A percentile compares a stretch with the other conserved stretches of the same genome.
These are phyloP conservation scores for Syngnathus scovelli DNA, from an alignment of 2,113 vertebrate species.

Conservation along the genomic window DNA sequence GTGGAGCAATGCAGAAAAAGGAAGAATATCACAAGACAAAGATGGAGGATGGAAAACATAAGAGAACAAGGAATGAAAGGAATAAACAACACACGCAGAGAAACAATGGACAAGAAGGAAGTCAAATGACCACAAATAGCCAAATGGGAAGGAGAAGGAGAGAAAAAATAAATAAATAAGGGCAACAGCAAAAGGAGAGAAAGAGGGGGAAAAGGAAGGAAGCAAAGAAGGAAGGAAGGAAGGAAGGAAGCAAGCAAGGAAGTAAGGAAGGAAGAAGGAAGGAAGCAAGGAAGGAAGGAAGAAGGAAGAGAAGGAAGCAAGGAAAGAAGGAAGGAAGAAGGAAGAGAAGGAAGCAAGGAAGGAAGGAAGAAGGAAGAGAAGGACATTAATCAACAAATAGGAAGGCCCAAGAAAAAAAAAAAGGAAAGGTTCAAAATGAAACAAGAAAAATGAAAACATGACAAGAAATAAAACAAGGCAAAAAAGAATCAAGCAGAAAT, in stretches of 20 bases:
- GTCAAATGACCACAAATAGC: not conserved
- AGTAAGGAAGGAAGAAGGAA: too few relatives aligned
- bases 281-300: slow-evolving; percentile 29
- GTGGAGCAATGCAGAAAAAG: not conserved
- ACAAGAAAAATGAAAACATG: slow-evolving; percentile 24
- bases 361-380: slow-evolving; percentile 21
- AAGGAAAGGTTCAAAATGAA: not conserved
- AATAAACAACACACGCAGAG: not conserved
- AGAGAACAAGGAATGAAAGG: too few relatives aligned
- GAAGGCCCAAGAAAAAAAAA: not conserved
- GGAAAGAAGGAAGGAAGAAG: slow-evolving; percentile 23
- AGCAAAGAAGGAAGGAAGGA: too few relatives aligned
- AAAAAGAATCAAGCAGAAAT: not conserved
- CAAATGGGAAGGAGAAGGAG: not conserved
- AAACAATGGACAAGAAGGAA: not conserved
- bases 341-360: not conserved
- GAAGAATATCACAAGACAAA: not conserved
- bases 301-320: not conserved
- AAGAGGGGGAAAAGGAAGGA: not conserved
- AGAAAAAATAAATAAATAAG: not conserved
- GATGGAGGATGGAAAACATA: not conserved
- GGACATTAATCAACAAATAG: not conserved
- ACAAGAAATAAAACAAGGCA: not conserved
- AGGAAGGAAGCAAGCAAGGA: too few relatives aligned
- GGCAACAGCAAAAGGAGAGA: not conserved